Conservation (phyloP, 2,888 invertebrate genomes). For the Cecidostiba fungosa region DNA sequence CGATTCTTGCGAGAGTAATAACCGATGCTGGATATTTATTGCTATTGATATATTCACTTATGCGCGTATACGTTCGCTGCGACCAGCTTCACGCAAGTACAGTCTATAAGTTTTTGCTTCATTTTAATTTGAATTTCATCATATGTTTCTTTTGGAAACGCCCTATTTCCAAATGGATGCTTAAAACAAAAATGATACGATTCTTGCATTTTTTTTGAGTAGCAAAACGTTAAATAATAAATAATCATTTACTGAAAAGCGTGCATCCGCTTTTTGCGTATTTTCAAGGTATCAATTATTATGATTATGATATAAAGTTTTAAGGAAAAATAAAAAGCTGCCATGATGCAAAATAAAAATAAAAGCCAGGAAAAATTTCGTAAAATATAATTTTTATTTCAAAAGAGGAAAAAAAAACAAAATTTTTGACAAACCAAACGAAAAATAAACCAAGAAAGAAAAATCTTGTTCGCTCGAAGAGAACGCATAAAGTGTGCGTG, state of each 20-base stretch:
- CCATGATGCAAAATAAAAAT: constrained; percentile 23
- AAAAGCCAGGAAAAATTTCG: not conserved
- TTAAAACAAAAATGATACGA: no score
- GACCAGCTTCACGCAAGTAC: not conserved
- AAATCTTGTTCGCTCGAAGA: constrained; percentile 21
- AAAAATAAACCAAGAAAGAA: constrained; percentile 39
- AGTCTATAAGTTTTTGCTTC: not conserved
- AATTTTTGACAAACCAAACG: constrained; percentile 50
- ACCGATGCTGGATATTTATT: constrained; percentile 27
- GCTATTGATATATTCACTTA: constrained; percentile 45
- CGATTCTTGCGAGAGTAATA: constrained; percentile 40
- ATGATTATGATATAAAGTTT: not conserved
- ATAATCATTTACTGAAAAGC: no score
- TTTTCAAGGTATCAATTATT: not conserved
- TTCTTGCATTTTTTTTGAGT: no score
- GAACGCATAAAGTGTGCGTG: not conserved
- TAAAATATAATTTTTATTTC: constrained; percentile 59
- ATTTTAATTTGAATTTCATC: not conserved
- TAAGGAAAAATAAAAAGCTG: constrained; percentile 7
- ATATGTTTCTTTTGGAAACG: no score
- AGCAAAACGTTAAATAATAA: no score
- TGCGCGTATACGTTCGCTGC: not conserved
- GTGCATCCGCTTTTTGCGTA: not conserved
- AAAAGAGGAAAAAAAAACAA: constrained; percentile 40
- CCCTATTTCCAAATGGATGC: no score